Percentiles rank a stretch among this genome's conserved stretches.
Evolutionary conservation across 2,888 invertebrate genomes (phyloP).

Genomic region (Caradrina clavipalpis): DNA sequence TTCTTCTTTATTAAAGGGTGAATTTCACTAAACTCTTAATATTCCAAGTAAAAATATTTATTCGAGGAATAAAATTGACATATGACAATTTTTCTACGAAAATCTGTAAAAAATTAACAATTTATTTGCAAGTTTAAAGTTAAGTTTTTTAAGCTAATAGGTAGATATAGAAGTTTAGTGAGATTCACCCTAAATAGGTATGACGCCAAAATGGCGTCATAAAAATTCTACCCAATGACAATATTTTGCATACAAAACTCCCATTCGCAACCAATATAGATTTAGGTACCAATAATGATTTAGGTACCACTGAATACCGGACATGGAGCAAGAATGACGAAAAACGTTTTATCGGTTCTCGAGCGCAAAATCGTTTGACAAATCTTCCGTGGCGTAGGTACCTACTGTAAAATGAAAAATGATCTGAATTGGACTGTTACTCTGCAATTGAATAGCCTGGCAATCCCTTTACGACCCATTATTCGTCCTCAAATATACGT

Average conservation of each 20-base stretch:
- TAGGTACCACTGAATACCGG: slow-evolving; percentile 11
- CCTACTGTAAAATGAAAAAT: slow-evolving; percentile 43
- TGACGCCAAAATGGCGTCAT: no score
- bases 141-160: no score
- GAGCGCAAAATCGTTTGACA: slow-evolving; percentile 36
- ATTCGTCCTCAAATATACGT: not conserved
- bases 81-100: no score
- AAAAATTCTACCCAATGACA: not conserved
- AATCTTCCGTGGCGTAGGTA: slow-evolving; percentile 17
- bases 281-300: slow-evolving; percentile 25
- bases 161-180: no score
- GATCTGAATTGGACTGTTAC: slow-evolving; percentile 4
- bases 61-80: no score
- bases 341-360: slow-evolving; percentile 39
- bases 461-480: not conserved
- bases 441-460: slow-evolving; percentile 15
- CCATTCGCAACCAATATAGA: slow-evolving; percentile 15
- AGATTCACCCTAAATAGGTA: no score
- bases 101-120: no score
- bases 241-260: not conserved
- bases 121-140: no score
- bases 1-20: not conserved
- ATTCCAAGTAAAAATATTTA: no score
- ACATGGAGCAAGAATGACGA: slow-evolving; percentile 11
- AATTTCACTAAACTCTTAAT: no score